Conservation (phyloP, 2,797 vertebrate species). For the Anas georgica region DNA sequence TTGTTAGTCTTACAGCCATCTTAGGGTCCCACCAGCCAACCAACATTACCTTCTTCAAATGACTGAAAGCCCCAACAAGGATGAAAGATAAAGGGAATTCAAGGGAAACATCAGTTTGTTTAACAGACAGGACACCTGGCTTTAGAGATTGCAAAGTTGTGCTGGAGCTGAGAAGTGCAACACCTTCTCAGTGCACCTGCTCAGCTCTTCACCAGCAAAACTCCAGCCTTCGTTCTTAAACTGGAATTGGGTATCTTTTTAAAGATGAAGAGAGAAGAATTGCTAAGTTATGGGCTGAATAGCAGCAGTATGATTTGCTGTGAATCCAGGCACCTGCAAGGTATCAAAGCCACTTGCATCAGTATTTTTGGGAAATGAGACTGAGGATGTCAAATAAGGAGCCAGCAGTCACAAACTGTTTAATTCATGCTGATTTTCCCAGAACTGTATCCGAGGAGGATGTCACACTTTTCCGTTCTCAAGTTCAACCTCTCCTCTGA, state of each 20-base stretch:
- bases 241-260: neutral
- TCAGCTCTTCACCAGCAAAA: neutral
- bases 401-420: neutral
- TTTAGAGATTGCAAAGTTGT: neutral
- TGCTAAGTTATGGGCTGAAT: neutral
- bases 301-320: neutral
- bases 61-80: neutral
- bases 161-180: neutral
- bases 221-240: neutral
- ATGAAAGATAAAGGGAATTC: neutral
- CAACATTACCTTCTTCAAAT: neutral
- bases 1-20: neutral
- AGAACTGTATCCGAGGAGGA: neutral
- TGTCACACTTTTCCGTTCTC: neutral
- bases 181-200: neutral
- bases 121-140: neutral
- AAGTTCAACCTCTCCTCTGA: neutral
- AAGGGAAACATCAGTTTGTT: neutral
- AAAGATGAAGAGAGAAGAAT: neutral
- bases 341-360: neutral
- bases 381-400: neutral
- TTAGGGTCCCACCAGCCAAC: neutral
- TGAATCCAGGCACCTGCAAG: neutral
- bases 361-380: neutral
- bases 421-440: constrained; percentile 9